Base-by-base conservation (phyloP, 2,888 invertebrate species). In the Coremacera marginata region DNA sequence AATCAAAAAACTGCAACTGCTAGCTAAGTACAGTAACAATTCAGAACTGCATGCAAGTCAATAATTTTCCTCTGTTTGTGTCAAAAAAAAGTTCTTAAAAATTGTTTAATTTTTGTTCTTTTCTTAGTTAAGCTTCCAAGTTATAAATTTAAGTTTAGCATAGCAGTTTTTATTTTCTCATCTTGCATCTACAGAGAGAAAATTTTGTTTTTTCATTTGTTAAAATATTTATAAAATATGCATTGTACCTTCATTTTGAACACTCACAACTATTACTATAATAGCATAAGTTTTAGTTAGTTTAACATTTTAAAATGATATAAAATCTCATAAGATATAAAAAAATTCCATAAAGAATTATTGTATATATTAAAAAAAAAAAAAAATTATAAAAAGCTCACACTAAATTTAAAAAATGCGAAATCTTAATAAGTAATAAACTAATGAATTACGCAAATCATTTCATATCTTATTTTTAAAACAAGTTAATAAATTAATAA, bases 211-310 rank as follows among this genome's bases (percentile, higher is more conserved):
- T 51, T 44, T n/a, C 4, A 16, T 19, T 25, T 27, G 16, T 68
- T 49, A 19, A 51, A 51, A 9, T 37, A 71, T 57, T 37, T 62
- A 62, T 60, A 62, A 5, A 72, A 71, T 16, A n/a, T 67, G 65
- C 74, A 67, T 74, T 74, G 74, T 74, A 74, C 74, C 74, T 74
- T 74, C 25, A 55, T 74, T 65, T 67, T 55, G 16, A 34, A 60
- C 14, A 27, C 49, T 25, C 9, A 19, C 22, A 65, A 49, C 49
- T 68, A 68, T 9, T 34, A 70, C 16, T 51, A 51, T 44, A 52
- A 14, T 70, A 27, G n/a, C 16, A 31, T 70, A 52, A 52, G 55
- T 27, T 70, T 27, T 63, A 63, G 63, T 63, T 63, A 63, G 34
- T 52, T 55, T 16, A n/a, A 70, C 25, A 70, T 22, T 34, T 68